A percentile compares a stretch with the other conserved stretches of the same genome.
Evolutionary conservation across 35 echinoderm and acorn worm genomes (phyloP).

Genomic region (Chiridota heheva): DNA sequence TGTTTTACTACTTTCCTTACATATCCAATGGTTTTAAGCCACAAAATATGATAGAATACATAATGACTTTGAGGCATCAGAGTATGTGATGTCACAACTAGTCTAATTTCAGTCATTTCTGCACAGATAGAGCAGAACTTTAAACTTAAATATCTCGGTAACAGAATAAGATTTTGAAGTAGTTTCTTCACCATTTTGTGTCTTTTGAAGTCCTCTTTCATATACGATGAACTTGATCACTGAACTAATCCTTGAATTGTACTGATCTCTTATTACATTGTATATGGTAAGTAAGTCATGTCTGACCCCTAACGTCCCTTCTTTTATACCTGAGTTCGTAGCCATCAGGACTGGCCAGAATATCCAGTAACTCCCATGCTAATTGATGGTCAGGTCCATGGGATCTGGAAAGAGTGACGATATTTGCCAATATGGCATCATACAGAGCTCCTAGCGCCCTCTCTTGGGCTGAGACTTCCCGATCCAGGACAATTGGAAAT

Average conservation of each 20-base stretch:
- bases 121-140: no score
- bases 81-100: no score
- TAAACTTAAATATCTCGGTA: no score
- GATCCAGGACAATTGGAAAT: conserved; percentile 71
- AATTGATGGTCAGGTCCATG: conserved; percentile 27
- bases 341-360: conserved; percentile 31
- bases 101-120: no score
- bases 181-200: no score
- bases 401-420: conserved; percentile 18
- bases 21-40: no score
- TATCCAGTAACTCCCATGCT: conserved; percentile 62
- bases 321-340: conserved; percentile 56
- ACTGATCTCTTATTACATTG: background rate
- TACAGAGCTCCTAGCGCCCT: conserved; percentile 62
- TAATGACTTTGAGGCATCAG: no score
- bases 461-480: conserved; percentile 77
- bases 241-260: background rate
- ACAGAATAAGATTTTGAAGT: no score
- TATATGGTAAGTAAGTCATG: background rate
- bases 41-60: no score
- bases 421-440: conserved; percentile 37
- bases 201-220: no score
- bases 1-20: no score
- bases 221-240: no score
- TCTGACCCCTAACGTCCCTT: background rate